These are phyloP conservation scores for Lonchura striata DNA, from an alignment of 2,113 vertebrate species.

Conservation along the genomic window DNA sequence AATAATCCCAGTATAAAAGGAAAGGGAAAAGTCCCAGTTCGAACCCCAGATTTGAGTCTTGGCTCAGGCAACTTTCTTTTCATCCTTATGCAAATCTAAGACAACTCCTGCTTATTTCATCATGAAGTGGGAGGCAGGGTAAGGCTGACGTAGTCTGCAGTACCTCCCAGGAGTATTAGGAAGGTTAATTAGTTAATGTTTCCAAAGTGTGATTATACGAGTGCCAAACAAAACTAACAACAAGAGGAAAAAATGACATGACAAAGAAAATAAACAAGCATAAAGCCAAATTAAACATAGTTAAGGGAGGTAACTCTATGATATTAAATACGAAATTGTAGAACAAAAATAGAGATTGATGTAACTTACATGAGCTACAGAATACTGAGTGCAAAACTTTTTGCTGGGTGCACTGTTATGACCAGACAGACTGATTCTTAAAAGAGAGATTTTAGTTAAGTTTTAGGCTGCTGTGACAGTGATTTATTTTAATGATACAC, in stretches of 20 bases:
- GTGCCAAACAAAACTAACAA: conserved; percentile 46
- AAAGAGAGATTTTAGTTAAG: conserved; percentile 49
- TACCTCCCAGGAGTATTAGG: conserved; percentile 52
- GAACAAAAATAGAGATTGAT: conserved; percentile 17
- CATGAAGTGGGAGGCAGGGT: conserved; percentile 22
- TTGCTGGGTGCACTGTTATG: not conserved
- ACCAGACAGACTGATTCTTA: not conserved
- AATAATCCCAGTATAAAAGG: not conserved
- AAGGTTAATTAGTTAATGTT: conserved; percentile 61
- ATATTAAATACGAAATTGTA: conserved; percentile 11
- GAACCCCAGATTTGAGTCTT: not conserved
- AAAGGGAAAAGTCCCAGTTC: not conserved
- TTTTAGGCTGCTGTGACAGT: conserved; percentile 30
- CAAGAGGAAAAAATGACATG: conserved; percentile 33
- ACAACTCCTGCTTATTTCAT: conserved; percentile 46
- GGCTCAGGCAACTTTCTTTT: not conserved
- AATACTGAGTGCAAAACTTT: not conserved
- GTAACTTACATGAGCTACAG: not conserved
- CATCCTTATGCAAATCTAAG: conserved; percentile 52
- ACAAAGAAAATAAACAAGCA: conserved; percentile 46
- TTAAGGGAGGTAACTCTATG: conserved; percentile 28
- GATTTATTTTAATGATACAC: conserved; percentile 61
- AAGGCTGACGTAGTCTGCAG: conserved; percentile 37
- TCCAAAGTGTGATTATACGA: conserved; percentile 40
- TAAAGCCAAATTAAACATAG: conserved; percentile 46